phyloP scores from a whole-genome alignment of 2,888 invertebrate species.

The Drosophila monieri region DNA sequence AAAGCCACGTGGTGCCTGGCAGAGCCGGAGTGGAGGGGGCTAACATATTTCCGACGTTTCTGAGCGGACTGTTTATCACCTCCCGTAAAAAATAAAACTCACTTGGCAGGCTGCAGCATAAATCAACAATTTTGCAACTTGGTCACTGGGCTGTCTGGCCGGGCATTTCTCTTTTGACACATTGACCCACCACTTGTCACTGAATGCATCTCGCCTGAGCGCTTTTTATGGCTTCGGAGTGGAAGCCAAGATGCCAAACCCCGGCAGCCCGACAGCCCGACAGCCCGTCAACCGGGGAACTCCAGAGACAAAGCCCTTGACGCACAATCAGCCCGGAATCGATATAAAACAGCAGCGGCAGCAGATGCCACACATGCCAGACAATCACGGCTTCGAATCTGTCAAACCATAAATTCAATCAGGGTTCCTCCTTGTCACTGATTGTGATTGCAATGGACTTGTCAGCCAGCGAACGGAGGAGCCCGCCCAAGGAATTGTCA shows the following conservation, averaged over 20 bases:
- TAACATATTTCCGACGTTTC: constrained; percentile 16
- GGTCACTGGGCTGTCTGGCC: constrained; percentile 21
- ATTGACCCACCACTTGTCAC: constrained; percentile 41
- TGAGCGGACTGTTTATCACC: constrained; percentile 45
- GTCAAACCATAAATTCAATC: constrained; percentile 70
- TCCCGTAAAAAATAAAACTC: constrained; percentile 27
- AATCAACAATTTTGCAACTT: constrained; percentile 60
- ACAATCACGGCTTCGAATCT: constrained; percentile 59
- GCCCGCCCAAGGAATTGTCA: constrained; percentile 28
- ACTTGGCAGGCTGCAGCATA: constrained; percentile 33
- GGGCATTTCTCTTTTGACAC: constrained; percentile 26
- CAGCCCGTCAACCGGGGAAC: not conserved
- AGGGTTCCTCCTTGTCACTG: constrained; percentile 39
- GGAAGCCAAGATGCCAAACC: constrained; percentile 1
- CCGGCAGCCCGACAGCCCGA: not conserved
- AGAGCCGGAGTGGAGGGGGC: not conserved
- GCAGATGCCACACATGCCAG: constrained; percentile 58
- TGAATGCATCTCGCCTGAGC: constrained; percentile 25
- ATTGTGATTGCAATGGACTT: constrained; percentile 55
- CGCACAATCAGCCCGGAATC: constrained; percentile 34
- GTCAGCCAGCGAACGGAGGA: constrained; percentile 39
- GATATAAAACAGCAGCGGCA: constrained; percentile 44
- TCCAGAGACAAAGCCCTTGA: constrained; percentile 28
- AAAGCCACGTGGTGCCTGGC: constrained; percentile 34
- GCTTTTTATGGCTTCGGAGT: constrained; percentile 24